Evolutionary conservation across 2,113 vertebrate species (phyloP).

Genomic region (Anhinga anhinga): DNA sequence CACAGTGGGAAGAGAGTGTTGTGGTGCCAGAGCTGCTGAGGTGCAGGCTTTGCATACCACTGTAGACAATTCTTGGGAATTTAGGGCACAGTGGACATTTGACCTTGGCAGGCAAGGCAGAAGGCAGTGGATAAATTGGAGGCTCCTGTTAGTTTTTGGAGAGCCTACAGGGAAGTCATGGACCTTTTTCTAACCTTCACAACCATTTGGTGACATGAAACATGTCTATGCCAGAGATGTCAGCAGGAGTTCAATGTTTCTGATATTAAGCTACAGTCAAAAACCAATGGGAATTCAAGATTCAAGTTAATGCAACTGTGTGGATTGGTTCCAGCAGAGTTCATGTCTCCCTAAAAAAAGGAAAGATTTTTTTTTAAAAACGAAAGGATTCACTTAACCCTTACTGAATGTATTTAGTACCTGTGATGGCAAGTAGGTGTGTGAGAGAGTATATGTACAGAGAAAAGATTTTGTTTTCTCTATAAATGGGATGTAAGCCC

Average conservation of each 20-base stretch:
- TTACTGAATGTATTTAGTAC: background rate
- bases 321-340: background rate
- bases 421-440: background rate
- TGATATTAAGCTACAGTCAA: background rate
- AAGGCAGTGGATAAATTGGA: background rate
- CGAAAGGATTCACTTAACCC: background rate
- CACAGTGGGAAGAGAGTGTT: background rate
- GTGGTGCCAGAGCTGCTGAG: background rate
- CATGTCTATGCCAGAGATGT: background rate
- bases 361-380: background rate
- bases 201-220: background rate
- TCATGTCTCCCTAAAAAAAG: background rate
- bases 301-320: background rate
- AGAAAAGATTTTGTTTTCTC: background rate
- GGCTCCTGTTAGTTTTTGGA: background rate
- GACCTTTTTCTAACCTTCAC: background rate
- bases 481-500: background rate
- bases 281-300: background rate
- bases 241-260: background rate
- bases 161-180: background rate
- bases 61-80: background rate
- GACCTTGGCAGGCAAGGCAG: background rate
- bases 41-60: background rate
- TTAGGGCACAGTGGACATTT: background rate
- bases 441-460: background rate